Conservation (phyloP, 1,140 invertebrate species). For the Nephila pilipes region DNA sequence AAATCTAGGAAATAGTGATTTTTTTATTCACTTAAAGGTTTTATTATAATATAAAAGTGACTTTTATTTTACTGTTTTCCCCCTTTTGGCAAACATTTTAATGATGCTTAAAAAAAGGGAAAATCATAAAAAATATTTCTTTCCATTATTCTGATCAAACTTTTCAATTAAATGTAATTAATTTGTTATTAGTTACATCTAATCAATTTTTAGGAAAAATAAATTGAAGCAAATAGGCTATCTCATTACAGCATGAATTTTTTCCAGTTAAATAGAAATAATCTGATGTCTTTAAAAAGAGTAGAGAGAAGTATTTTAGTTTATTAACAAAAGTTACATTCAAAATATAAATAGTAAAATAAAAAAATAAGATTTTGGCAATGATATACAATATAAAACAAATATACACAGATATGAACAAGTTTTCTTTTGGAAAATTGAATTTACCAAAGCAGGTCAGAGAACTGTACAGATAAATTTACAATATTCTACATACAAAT, state of each 20-base stretch:
- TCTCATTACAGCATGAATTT: neutral
- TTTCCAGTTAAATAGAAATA: neutral
- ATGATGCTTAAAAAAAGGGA: too few relatives aligned
- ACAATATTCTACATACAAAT: constrained; percentile 51
- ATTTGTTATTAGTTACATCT: too few relatives aligned
- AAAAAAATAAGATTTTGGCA: constrained; percentile 54
- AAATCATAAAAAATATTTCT: too few relatives aligned
- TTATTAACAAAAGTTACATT: constrained; percentile 23
- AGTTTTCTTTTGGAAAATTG: constrained; percentile 29
- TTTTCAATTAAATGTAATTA: too few relatives aligned
- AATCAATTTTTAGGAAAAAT: too few relatives aligned
- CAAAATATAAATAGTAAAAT: constrained; percentile 60
- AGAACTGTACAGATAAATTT: constrained; percentile 65
- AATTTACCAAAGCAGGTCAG: neutral
- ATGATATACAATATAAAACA: constrained; percentile 64
- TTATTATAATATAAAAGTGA: neutral
- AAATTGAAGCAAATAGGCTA: neutral
- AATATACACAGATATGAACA: constrained; percentile 53
- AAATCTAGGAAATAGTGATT: too few relatives aligned
- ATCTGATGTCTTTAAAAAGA: neutral
- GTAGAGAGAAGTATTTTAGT: neutral
- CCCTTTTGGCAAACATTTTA: too few relatives aligned
- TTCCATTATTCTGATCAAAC: too few relatives aligned
- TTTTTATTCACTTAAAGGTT: neutral
- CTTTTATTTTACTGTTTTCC: neutral